A percentile compares a stretch with the other conserved stretches of the same genome.
Evolutionary conservation across 2,113 vertebrate species (phyloP).

Genomic region (Ranitomeya variabilis): DNA sequence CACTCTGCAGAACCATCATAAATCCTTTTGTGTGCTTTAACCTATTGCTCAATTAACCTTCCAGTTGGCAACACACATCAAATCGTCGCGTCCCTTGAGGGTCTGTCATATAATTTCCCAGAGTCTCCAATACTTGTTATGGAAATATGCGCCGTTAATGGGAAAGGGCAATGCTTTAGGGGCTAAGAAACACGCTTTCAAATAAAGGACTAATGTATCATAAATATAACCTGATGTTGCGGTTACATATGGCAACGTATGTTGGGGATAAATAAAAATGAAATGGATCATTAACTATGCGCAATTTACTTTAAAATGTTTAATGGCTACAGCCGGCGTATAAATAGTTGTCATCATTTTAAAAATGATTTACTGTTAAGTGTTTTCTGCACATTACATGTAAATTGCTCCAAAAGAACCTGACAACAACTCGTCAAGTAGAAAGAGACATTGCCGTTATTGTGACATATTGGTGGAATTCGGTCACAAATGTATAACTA

Average conservation of each 20-base stretch:
- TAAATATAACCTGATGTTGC: constrained; percentile 11
- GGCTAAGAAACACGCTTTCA: constrained; percentile 29
- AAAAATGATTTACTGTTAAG: too few species aligned
- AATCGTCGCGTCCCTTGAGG: constrained; percentile 15
- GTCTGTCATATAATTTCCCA: constrained; percentile 34
- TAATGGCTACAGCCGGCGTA: neutral
- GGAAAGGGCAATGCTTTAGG: constrained; percentile 43
- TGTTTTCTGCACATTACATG: neutral
- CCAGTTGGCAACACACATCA: constrained; percentile 32
- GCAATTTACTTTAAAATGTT: neutral
- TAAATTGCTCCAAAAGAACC: neutral
- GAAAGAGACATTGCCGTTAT: neutral
- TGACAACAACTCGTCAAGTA: neutral
- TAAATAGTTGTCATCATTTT: constrained; percentile 18
- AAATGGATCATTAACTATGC: constrained; percentile 2
- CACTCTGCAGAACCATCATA: constrained; percentile 30
- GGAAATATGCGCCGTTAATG: constrained; percentile 35
- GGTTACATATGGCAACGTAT: constrained; percentile 34
- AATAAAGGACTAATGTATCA: constrained; percentile 34
- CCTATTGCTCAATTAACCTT: constrained; percentile 50
- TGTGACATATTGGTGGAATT: neutral
- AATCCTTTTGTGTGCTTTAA: constrained; percentile 30
- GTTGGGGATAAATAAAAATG: constrained; percentile 20
- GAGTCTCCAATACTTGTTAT: constrained; percentile 24
- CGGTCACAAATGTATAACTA: neutral